Percentiles rank a stretch among this genome's conserved stretches.
These are phyloP conservation scores for Heliconius erato DNA, from an alignment of 2,888 invertebrate species.

Conservation along the genomic window DNA sequence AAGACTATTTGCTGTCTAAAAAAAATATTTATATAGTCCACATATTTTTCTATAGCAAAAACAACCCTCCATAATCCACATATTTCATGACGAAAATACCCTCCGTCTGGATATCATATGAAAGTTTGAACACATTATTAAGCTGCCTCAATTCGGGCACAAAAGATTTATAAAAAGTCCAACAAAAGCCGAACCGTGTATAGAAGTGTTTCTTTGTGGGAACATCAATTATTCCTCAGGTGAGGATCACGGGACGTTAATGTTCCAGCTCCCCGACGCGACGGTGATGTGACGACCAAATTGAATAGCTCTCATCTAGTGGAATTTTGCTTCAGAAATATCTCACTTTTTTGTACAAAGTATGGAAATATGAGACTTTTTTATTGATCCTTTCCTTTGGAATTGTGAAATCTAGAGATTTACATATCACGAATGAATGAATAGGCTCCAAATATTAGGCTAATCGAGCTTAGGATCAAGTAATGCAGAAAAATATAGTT, in stretches of 20 bases:
- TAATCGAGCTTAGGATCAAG: not conserved
- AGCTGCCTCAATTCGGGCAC: conserved; percentile 38
- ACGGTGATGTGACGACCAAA: conserved; percentile 27
- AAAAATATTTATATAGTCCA: not conserved
- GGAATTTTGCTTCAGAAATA: conserved; percentile 18
- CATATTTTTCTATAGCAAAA: not conserved
- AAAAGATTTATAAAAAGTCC: conserved; percentile 44
- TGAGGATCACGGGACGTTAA: conserved; percentile 54
- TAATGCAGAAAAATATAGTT: not conserved
- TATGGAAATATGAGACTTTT: not conserved
- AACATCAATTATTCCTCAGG: conserved; percentile 50
- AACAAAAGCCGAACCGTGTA: conserved; percentile 47
- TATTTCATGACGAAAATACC: not conserved
- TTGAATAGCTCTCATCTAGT: conserved; percentile 35
- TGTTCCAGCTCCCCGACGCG: conserved; percentile 36
- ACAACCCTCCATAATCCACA: not conserved
- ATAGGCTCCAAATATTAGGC: not conserved
- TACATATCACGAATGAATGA: not conserved
- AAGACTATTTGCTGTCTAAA: not conserved
- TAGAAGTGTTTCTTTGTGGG: conserved; percentile 51
- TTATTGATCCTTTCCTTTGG: not conserved
- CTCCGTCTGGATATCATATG: conserved; percentile 9
- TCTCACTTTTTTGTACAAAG: not conserved
- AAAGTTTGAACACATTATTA: conserved; percentile 37
- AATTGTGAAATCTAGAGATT: not conserved